These are phyloP conservation scores for Archivesica marissinica DNA, from an alignment of 1,140 invertebrate species.

Conservation along the genomic window DNA sequence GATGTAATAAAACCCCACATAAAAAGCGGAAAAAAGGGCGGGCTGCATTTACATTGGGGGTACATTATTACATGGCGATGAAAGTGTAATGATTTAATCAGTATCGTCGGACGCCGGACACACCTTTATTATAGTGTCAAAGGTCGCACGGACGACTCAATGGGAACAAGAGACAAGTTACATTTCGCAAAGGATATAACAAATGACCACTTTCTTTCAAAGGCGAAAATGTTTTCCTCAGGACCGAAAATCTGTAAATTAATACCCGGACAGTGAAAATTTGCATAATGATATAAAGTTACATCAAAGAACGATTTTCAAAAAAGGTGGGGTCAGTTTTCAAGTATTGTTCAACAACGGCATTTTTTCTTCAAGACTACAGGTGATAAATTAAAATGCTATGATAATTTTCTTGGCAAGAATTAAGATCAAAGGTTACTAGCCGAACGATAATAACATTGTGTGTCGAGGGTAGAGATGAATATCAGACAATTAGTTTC, in stretches of 20 bases:
- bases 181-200: slow-evolving; percentile 2
- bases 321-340: slow-evolving; percentile 14
- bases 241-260: neutral
- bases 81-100: slow-evolving; percentile 41
- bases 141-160: neutral
- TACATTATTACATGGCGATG: slow-evolving; percentile 27
- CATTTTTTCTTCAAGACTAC: neutral
- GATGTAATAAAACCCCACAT: slow-evolving; percentile 20
- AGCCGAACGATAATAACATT: neutral
- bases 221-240: neutral
- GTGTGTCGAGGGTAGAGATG: neutral
- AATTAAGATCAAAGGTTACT: neutral
- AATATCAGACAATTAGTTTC: neutral
- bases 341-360: neutral
- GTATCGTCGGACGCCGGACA: slow-evolving; percentile 2
- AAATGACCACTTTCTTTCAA: slow-evolving; percentile 20
- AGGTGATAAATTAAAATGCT: slow-evolving; percentile 40
- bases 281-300: slow-evolving; percentile 34
- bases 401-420: slow-evolving; percentile 41
- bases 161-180: neutral
- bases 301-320: slow-evolving; percentile 20
- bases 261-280: slow-evolving; percentile 8
- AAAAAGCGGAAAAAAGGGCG: slow-evolving; percentile 25
- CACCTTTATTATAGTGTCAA: slow-evolving; percentile 40
- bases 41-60: neutral